Evolutionary conservation across 30 jellyfish, hydroid and myxozoan genomes (phyloP).

Genomic region (Chrysaora quinquecirrha): DNA sequence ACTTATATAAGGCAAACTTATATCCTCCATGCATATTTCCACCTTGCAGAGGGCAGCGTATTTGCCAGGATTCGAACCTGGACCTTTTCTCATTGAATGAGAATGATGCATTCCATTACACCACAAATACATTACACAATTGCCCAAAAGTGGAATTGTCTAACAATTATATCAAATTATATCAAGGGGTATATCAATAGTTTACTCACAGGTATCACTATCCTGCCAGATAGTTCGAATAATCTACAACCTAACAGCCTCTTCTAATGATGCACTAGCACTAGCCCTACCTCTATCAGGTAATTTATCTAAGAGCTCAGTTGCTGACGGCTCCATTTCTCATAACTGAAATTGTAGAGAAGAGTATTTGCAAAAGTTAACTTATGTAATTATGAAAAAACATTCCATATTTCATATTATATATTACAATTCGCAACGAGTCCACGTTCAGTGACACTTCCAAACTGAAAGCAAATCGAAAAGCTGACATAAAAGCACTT

Average conservation of each 20-base stretch:
- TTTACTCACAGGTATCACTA: neutral
- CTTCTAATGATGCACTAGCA: neutral
- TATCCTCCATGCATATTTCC: neutral
- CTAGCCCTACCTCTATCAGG: conserved; percentile 2
- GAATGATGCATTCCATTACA: neutral
- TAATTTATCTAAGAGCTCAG: neutral
- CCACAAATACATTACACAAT: neutral
- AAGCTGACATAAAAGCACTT: neutral
- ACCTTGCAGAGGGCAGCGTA: neutral
- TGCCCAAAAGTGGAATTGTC: neutral
- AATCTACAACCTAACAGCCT: neutral
- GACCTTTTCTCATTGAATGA: neutral
- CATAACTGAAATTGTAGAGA: neutral
- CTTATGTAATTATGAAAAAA: neutral
- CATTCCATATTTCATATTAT: neutral
- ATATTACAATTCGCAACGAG: neutral
- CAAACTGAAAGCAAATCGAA: too few species aligned
- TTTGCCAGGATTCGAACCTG: conserved; percentile 1
- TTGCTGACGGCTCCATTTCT: neutral
- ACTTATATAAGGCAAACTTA: neutral
- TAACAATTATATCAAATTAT: neutral
- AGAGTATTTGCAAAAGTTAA: neutral
- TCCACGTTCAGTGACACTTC: too few species aligned
- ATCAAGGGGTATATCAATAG: too few species aligned
- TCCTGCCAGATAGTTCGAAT: neutral